Evolutionary conservation across 2,797 vertebrate species (phyloP).

Genomic region (Amazona ochrocephala): DNA sequence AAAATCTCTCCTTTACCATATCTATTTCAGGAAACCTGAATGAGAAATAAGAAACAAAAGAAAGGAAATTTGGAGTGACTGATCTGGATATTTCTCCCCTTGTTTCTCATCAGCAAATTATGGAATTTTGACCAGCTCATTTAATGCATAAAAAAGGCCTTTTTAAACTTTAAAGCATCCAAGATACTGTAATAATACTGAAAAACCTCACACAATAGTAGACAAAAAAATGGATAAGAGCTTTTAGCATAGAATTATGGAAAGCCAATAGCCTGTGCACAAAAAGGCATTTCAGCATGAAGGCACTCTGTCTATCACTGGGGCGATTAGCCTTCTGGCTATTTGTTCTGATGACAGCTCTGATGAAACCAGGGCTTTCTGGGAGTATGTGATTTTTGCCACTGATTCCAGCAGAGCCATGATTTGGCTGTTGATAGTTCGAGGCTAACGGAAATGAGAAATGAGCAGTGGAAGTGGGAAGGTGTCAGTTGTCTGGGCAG

Average conservation of each 20-base stretch:
- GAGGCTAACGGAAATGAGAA: not conserved
- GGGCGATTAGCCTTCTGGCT: not conserved
- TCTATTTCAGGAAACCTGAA: not conserved
- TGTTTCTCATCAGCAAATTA: slow-evolving; percentile 16
- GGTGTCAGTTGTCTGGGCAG: not conserved
- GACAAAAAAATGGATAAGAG: slow-evolving; percentile 21
- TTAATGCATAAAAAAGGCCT: not conserved
- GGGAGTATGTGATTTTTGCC: not conserved
- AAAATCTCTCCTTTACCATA: not conserved
- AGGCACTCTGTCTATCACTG: slow-evolving; percentile 13
- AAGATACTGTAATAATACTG: not conserved
- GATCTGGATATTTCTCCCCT: not conserved
- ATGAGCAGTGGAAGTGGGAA: not conserved
- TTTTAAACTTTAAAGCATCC: slow-evolving; percentile 27
- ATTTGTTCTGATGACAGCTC: slow-evolving; percentile 20
- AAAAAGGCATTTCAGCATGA: slow-evolving; percentile 14
- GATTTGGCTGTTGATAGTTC: not conserved
- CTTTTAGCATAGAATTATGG: slow-evolving; percentile 4
- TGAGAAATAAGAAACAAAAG: not conserved
- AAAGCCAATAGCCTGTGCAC: slow-evolving; percentile 17
- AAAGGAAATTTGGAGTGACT: not conserved
- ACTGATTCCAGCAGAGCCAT: not conserved
- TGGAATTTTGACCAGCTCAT: not conserved
- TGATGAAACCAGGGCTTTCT: not conserved
- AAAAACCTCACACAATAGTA: not conserved